Evolutionary conservation across 2,888 invertebrate species (phyloP).

Genomic region (Miltochrista miniata): DNA sequence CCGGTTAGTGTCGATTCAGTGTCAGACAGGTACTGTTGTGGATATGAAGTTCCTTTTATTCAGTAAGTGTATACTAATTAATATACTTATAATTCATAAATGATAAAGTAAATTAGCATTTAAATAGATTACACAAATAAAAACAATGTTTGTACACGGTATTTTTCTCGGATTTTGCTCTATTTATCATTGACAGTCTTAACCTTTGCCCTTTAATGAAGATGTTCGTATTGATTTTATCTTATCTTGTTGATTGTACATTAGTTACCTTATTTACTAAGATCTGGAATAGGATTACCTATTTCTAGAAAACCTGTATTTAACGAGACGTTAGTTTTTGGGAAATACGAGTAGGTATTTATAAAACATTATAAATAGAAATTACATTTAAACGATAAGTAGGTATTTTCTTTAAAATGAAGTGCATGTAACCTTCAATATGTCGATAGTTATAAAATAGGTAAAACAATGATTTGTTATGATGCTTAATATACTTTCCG

Average conservation of each 20-base stretch:
- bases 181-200: no score
- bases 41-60: conserved; percentile 47
- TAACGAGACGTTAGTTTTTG: no score
- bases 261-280: no score
- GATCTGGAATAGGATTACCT: no score
- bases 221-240: no score
- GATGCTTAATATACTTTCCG: no score
- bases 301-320: no score
- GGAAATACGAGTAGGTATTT: no score
- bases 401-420: not conserved
- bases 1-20: conserved; percentile 49
- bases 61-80: conserved; percentile 50
- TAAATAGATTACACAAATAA: not conserved
- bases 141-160: not conserved
- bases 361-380: not conserved
- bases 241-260: no score
- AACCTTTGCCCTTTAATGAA: no score
- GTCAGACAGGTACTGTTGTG: conserved; percentile 28
- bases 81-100: conserved; percentile 5
- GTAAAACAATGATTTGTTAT: no score
- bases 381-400: not conserved
- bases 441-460: not conserved
- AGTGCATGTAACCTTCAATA: not conserved
- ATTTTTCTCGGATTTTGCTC: no score
- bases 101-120: not conserved